Percentiles rank a stretch among this genome's conserved stretches.
These are phyloP conservation scores for Microctonus aethiopoides DNA, from an alignment of 2,888 invertebrate genomes.

Conservation along the genomic window DNA sequence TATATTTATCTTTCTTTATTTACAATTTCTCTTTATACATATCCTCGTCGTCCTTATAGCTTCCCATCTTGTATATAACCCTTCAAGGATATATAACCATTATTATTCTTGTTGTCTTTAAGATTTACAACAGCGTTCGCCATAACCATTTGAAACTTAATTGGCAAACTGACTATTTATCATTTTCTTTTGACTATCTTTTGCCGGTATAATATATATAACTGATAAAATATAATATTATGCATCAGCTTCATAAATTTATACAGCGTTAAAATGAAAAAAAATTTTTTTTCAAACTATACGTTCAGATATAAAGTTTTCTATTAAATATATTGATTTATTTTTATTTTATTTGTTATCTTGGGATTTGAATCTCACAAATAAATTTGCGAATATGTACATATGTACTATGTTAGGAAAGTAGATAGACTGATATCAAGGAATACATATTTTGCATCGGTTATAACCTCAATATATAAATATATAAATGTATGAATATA, in stretches of 20 bases:
- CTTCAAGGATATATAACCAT: conserved; percentile 30
- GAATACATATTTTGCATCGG: conserved; percentile 1
- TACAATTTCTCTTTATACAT: conserved; percentile 9
- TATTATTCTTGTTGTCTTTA: conserved; percentile 38
- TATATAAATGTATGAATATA: neutral
- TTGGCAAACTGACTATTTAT: conserved; percentile 38
- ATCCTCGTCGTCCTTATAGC: conserved; percentile 13
- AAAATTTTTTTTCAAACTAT: neutral
- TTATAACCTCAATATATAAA: neutral
- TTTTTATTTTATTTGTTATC: neutral
- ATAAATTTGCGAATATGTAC: neutral
- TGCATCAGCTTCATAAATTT: neutral
- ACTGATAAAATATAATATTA: conserved; percentile 6
- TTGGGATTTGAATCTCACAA: neutral
- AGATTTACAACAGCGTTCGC: conserved; percentile 36
- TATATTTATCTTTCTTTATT: conserved; percentile 23
- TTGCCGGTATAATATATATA: neutral
- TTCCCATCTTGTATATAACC: conserved; percentile 12
- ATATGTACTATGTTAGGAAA: neutral
- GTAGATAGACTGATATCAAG: neutral
- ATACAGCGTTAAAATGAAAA: neutral
- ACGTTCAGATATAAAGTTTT: neutral
- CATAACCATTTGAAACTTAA: conserved; percentile 24
- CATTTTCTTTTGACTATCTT: conserved; percentile 8
- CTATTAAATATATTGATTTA: too few species aligned